These are phyloP conservation scores for Triops longicaudatus DNA, from an alignment of 1,140 invertebrate species.

Conservation along the genomic window DNA sequence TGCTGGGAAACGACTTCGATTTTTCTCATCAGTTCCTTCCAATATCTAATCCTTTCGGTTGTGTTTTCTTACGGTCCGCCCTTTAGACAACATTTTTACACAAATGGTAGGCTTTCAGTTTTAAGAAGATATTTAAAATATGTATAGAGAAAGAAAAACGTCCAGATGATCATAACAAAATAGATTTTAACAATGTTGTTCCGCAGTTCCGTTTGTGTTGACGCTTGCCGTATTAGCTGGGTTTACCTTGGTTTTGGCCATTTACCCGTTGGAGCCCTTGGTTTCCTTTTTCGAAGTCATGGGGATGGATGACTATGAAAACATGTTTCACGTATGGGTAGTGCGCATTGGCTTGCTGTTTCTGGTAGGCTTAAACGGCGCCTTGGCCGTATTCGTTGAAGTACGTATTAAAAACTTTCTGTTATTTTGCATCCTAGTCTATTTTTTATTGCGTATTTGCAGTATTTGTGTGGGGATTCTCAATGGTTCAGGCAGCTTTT, in stretches of 20 bases:
- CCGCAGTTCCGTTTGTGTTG: conserved; percentile 33
- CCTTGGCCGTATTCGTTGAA: conserved; percentile 28
- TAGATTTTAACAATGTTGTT: conserved; percentile 23
- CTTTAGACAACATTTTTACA: conserved; percentile 47
- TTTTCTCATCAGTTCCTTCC: conserved; percentile 53
- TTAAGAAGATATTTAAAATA: too few species aligned
- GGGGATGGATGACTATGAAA: conserved; percentile 24
- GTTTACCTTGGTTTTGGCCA: conserved; percentile 34
- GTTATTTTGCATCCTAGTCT: neutral
- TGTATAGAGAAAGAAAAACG: too few species aligned
- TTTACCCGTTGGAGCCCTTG: conserved; percentile 33
- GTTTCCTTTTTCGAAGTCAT: conserved; percentile 30
- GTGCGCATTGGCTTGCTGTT: conserved; percentile 28
- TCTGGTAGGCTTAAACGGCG: conserved; percentile 28
- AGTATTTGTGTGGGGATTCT: neutral
- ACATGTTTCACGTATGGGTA: conserved; percentile 14
- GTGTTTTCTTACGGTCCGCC: conserved; percentile 51
- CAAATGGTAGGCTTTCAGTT: conserved; percentile 45
- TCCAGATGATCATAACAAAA: neutral
- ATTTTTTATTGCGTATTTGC: neutral
- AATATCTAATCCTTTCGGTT: conserved; percentile 53
- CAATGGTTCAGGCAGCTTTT: neutral
- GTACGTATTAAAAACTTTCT: conserved; percentile 19
- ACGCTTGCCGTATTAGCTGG: conserved; percentile 34
- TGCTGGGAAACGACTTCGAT: conserved; percentile 46